Evolutionary conservation across 1,140 invertebrate species (phyloP).

Genomic region (Dryas iulia): DNA sequence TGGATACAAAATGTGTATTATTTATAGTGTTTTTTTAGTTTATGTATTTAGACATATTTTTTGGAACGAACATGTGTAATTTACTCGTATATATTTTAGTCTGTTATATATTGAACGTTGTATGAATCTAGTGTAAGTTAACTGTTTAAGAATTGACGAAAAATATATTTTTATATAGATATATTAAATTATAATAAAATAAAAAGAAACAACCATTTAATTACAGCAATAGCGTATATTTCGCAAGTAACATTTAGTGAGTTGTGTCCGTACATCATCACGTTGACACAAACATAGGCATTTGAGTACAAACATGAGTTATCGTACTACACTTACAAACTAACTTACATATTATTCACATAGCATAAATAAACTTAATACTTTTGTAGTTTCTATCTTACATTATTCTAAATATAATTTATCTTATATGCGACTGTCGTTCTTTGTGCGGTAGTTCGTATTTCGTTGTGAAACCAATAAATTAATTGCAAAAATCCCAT

Average conservation of each 20-base stretch:
- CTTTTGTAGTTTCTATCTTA: slow-evolving; percentile 46
- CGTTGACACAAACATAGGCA: slow-evolving; percentile 41
- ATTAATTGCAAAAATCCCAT: background rate
- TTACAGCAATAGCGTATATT: slow-evolving; percentile 44
- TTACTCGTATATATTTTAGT: too few species aligned
- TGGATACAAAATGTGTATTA: too few species aligned
- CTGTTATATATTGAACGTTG: too few species aligned
- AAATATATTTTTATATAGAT: too few species aligned
- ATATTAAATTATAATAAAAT: too few species aligned
- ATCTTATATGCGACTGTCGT: slow-evolving; percentile 33
- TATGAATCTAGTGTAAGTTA: too few species aligned
- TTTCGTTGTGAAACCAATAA: background rate
- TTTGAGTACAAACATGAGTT: slow-evolving; percentile 46
- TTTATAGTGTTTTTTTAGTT: too few species aligned
- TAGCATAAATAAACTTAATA: slow-evolving; percentile 67
- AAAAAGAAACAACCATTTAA: background rate
- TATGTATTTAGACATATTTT: too few species aligned
- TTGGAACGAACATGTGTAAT: too few species aligned
- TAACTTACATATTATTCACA: slow-evolving; percentile 51
- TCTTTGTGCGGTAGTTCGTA: slow-evolving; percentile 17
- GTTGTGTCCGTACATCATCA: slow-evolving; percentile 26
- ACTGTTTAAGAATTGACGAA: too few species aligned
- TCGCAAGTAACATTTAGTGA: slow-evolving; percentile 48
- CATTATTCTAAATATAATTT: slow-evolving; percentile 42
- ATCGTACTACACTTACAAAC: slow-evolving; percentile 28